Evolutionary conservation across 92 coral and sea anemone genomes (phyloP).

Genomic region (Bergia sp.): DNA sequence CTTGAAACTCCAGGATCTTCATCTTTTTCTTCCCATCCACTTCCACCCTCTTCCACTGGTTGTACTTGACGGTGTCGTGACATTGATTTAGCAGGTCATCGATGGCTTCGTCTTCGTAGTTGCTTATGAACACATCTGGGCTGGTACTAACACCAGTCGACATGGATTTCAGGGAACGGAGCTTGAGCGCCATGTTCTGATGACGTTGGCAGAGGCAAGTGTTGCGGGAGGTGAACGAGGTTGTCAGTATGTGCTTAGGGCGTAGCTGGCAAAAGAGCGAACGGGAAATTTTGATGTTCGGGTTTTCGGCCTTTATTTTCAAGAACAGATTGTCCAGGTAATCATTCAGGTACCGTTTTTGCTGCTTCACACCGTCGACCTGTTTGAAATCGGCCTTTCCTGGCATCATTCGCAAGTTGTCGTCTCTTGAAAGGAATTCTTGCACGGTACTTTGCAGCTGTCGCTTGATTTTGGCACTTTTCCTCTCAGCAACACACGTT

Average conservation of each 20-base stretch:
- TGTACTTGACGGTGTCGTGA: slow-evolving; percentile 29
- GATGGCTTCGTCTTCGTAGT: slow-evolving; percentile 27
- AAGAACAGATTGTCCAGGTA: slow-evolving; percentile 54
- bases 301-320: slow-evolving; percentile 52
- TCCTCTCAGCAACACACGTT: slow-evolving; percentile 27
- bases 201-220: slow-evolving; percentile 66
- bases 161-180: slow-evolving; percentile 36
- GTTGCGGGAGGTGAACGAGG: slow-evolving; percentile 57
- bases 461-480: slow-evolving; percentile 17
- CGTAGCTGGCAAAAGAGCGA: slow-evolving; percentile 45
- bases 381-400: slow-evolving; percentile 60
- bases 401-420: slow-evolving; percentile 68
- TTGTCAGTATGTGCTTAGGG: slow-evolving; percentile 53
- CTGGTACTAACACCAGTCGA: slow-evolving; percentile 26
- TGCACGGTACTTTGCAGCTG: slow-evolving; percentile 25
- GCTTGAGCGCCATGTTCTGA: slow-evolving; percentile 63
- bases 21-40: slow-evolving; percentile 63
- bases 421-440: slow-evolving; percentile 53
- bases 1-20: slow-evolving; percentile 45
- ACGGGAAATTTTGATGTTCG: slow-evolving; percentile 32
- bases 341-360: slow-evolving; percentile 57
- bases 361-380: slow-evolving; percentile 52
- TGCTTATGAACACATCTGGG: slow-evolving; percentile 51
- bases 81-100: not conserved
- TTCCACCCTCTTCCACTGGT: slow-evolving; percentile 59